phyloP scores from a whole-genome alignment of 2,797 vertebrate species.

The Gobio occitaniae region DNA sequence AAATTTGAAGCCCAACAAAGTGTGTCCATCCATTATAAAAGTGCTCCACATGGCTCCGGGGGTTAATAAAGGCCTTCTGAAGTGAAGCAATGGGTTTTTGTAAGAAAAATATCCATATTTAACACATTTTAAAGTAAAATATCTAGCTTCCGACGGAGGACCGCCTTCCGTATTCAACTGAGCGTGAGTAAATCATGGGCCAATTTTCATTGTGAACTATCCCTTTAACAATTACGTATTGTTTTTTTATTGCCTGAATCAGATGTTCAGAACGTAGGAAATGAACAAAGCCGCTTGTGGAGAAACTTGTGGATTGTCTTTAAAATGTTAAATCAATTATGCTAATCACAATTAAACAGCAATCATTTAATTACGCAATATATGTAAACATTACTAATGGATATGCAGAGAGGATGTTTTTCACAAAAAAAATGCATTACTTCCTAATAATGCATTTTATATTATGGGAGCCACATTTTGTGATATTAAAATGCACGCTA shows the following conservation, averaged over 20 bases:
- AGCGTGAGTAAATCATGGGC: no score
- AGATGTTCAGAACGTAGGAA: background rate
- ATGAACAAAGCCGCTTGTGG: background rate
- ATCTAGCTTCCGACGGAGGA: no score
- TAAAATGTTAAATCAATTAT: background rate
- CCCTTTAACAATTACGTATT: background rate
- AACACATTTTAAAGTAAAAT: no score
- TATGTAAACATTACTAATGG: constrained; percentile 1
- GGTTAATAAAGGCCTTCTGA: no score
- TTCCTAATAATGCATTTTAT: constrained; percentile 1
- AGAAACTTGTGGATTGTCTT: background rate
- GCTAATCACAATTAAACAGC: background rate
- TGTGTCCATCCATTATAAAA: no score
- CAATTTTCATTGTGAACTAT: no score
- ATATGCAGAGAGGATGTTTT: background rate
- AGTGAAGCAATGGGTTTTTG: no score
- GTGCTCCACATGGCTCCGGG: no score
- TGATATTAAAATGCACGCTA: constrained; percentile 52
- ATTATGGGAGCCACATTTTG: constrained; percentile 33
- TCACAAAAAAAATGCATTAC: background rate
- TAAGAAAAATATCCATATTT: no score
- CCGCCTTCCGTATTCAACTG: no score
- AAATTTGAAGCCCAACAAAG: no score
- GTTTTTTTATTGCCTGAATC: background rate
- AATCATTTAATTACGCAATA: background rate